phyloP scores from a whole-genome alignment of 2,888 invertebrate species.

The Heliconius cydno region DNA sequence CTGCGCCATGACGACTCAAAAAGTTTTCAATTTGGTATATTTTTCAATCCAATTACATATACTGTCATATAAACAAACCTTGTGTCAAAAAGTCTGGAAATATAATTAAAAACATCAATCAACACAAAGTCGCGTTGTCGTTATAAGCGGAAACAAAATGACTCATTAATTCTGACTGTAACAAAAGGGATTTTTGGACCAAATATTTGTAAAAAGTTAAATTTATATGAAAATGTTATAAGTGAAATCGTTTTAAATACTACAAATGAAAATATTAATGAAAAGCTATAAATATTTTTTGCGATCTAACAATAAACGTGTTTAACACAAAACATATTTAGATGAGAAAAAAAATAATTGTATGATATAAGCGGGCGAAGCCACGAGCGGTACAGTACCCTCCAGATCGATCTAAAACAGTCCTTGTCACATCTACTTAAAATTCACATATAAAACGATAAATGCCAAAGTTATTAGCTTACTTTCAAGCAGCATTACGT shows the following conservation, averaged over 20 bases:
- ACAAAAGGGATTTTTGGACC: not conserved
- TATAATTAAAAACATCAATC: constrained; percentile 18
- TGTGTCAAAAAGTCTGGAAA: constrained; percentile 10
- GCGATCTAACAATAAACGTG: too few relatives aligned
- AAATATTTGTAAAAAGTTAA: not conserved
- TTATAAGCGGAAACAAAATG: constrained; percentile 4
- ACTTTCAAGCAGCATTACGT: constrained; percentile 48
- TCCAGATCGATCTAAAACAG: constrained; percentile 34
- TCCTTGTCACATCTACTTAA: constrained; percentile 34
- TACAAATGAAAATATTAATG: too few relatives aligned
- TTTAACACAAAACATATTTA: too few relatives aligned
- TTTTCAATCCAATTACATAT: not conserved
- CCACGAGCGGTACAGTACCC: too few relatives aligned
- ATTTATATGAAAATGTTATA: too few relatives aligned
- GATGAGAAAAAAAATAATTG: too few relatives aligned
- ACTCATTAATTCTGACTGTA: constrained; percentile 7
- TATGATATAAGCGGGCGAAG: too few relatives aligned
- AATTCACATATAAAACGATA: constrained; percentile 45
- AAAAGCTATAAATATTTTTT: too few relatives aligned
- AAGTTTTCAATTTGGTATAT: too few relatives aligned
- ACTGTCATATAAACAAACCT: not conserved
- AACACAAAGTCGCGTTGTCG: not conserved
- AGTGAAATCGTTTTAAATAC: too few relatives aligned
- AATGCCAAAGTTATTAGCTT: constrained; percentile 70
- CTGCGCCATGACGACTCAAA: not conserved